Base-by-base conservation (phyloP, 2,888 invertebrate species). In the Ceratothoa steindachneri region DNA sequence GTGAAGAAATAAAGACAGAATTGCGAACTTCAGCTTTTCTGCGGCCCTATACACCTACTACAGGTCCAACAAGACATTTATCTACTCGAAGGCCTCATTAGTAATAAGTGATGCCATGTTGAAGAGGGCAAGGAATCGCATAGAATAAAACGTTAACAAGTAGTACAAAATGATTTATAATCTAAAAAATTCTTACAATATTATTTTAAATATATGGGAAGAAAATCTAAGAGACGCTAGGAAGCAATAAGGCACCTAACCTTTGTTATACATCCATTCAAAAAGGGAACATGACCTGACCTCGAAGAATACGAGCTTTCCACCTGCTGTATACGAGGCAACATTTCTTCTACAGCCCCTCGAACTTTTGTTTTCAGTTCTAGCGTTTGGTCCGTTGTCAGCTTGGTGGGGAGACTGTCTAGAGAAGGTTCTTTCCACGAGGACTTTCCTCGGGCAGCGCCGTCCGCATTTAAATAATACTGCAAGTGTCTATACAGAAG, bases 401-500 rank as follows among this genome's bases (percentile, higher is more conserved):
- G n/a, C 70, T 30, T 22, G 72, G 51, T 9, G 72, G 72, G 19
- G 71, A 55, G 4, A 67, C 72, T 22, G 68, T 53, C 28, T 71
- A 66, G n/a, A 73, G 52, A 1, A 24, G n/a, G 4, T n/a, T 66
- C n/a, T 71, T 31, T 27, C 69, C 72, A 28, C 65, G 60, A 15
- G 55, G 67, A 15, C 29, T 29, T 29, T 29, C 51, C 30, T 73
- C 69, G 24, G 67, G 71, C 65, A 71, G 66, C 29, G 65, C 51
- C n/a, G 69, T 51, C 12, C 72, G 69, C 7, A 69, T 69, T 22
- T 70, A 79, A 69, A 27, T 69, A 74, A 31, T 76, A 74, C 66
- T 76, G 70, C 31, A 77, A 31, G 28, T 79, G 79, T 27, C 76
- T 71, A 73, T 76, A 79, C 0, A 79, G 64, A 4, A 76, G 68